Conservation (phyloP, 2,888 invertebrate species). For the Oscheius onirici region DNA sequence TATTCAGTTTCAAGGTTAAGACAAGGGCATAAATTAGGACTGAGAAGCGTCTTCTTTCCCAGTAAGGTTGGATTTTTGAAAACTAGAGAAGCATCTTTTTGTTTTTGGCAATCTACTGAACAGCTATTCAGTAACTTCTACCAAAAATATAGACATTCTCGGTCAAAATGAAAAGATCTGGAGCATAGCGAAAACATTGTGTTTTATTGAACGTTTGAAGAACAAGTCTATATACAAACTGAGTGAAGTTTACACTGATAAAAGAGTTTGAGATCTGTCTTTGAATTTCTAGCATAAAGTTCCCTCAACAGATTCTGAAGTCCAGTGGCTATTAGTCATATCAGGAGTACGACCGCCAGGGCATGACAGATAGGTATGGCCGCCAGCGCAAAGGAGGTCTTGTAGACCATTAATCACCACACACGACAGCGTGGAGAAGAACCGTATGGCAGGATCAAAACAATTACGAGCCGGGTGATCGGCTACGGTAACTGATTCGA, state of each 20-base stretch:
- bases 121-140: too few species aligned
- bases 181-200: not conserved
- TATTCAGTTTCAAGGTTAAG: slow-evolving; percentile 3
- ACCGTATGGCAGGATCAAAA: not conserved
- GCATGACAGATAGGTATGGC: slow-evolving; percentile 20
- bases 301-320: not conserved
- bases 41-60: too few species aligned
- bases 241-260: not conserved
- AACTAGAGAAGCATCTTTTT: too few species aligned
- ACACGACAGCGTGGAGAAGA: slow-evolving; percentile 18
- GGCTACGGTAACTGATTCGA: too few species aligned
- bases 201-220: not conserved
- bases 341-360: slow-evolving; percentile 20
- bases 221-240: not conserved
- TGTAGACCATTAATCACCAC: slow-evolving; percentile 25
- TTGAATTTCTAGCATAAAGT: not conserved
- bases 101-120: too few species aligned
- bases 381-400: slow-evolving; percentile 31
- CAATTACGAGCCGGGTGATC: too few species aligned
- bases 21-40: slow-evolving; percentile 14
- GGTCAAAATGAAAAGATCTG: not conserved
- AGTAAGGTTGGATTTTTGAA: too few species aligned
- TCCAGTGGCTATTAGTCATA: not conserved
- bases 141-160: not conserved
- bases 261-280: not conserved